phyloP scores from a whole-genome alignment of 2,888 invertebrate genomes.

The Eupithecia insigniata region DNA sequence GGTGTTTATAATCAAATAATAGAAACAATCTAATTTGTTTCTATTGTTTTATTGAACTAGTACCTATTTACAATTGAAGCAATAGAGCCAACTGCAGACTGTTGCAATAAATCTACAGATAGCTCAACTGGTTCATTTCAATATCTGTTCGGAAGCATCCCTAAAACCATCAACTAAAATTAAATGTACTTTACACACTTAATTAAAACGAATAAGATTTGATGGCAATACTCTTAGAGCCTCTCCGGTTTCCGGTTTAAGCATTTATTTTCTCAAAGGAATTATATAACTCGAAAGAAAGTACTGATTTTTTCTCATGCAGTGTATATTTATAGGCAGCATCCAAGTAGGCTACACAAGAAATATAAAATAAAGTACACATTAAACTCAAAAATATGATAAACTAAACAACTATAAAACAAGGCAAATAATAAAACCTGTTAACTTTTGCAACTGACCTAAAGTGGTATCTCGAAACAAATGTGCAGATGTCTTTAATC shows the following conservation, averaged over 20 bases:
- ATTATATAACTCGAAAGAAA: background rate
- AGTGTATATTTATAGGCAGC: background rate
- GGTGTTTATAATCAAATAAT: too few species aligned
- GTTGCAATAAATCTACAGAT: too few species aligned
- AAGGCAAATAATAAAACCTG: background rate
- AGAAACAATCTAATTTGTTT: too few species aligned
- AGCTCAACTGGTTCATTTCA: too few species aligned
- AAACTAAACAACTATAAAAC: background rate
- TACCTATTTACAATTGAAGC: too few species aligned
- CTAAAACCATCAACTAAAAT: background rate
- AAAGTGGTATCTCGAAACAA: background rate
- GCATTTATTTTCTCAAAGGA: background rate
- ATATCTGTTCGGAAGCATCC: too few species aligned
- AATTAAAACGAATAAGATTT: background rate
- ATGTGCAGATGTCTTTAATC: background rate
- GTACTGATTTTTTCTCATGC: background rate
- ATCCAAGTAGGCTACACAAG: background rate
- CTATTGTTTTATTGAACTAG: too few species aligned
- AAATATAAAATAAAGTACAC: background rate
- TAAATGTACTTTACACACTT: background rate
- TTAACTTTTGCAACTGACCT: background rate
- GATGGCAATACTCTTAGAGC: background rate
- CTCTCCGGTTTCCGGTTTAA: background rate
- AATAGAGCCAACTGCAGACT: too few species aligned
- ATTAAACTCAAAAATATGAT: background rate